Evolutionary conservation across 2,113 vertebrate species (phyloP).

Genomic region (Marmota monax): DNA sequence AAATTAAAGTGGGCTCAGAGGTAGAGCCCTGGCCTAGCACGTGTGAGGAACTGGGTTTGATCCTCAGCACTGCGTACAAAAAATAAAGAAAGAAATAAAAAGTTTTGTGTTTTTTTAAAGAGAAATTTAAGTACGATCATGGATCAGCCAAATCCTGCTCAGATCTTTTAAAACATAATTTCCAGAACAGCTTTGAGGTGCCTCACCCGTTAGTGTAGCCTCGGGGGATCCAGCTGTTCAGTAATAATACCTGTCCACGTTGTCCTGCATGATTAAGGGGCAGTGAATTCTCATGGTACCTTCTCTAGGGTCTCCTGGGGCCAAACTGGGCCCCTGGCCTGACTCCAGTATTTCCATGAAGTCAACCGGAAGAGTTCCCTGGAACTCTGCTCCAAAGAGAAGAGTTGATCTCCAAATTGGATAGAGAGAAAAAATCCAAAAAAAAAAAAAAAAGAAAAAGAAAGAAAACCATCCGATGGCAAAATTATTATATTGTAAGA

Average conservation of each 20-base stretch:
- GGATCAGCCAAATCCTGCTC: neutral
- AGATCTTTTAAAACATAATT: conserved; percentile 31
- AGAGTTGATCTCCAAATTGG: conserved; percentile 38
- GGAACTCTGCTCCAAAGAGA: neutral
- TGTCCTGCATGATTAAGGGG: neutral
- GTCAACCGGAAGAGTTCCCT: neutral
- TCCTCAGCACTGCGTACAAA: no score
- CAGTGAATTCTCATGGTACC: neutral
- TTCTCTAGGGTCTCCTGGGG: neutral
- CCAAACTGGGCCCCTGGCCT: conserved; percentile 16
- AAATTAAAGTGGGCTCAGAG: neutral
- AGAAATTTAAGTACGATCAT: neutral
- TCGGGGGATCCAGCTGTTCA: conserved; percentile 5
- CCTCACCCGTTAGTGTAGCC: neutral
- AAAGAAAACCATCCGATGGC: neutral
- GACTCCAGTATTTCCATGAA: conserved; percentile 30
- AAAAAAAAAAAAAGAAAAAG: neutral
- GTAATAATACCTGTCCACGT: neutral
- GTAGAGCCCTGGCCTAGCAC: no score
- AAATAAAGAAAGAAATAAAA: no score
- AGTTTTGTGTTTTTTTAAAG: no score
- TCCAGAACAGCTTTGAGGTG: neutral
- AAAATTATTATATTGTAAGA: neutral
- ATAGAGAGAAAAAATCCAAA: neutral
- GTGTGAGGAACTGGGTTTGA: no score